Evolutionary conservation across 2,888 invertebrate species (phyloP).

Genomic region (Linyphia triangularis): DNA sequence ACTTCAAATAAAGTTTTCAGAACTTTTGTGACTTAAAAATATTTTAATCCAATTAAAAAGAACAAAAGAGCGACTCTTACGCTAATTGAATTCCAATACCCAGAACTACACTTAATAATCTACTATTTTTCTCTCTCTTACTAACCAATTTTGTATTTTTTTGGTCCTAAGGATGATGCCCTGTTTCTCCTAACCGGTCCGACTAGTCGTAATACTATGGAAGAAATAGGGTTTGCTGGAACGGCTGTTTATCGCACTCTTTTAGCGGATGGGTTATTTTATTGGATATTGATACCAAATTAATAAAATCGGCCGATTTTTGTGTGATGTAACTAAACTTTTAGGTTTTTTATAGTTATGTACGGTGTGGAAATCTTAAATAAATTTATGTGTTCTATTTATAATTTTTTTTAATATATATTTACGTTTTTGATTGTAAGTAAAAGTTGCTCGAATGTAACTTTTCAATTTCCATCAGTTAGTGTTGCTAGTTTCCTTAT

Average conservation of each 20-base stretch:
- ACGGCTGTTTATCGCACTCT: slow-evolving; percentile 46
- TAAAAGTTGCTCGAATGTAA: too few relatives aligned
- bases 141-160: background rate
- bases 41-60: too few relatives aligned
- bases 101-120: too few relatives aligned
- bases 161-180: slow-evolving; percentile 34
- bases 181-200: slow-evolving; percentile 57
- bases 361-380: too few relatives aligned
- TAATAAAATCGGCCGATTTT: too few relatives aligned
- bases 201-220: slow-evolving; percentile 25
- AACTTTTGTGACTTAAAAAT: too few relatives aligned
- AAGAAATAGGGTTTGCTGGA: background rate
- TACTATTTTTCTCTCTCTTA: background rate
- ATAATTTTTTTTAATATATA: slow-evolving; percentile 29
- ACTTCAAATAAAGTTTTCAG: too few relatives aligned
- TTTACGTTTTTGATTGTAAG: background rate
- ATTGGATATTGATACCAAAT: background rate
- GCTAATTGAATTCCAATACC: too few relatives aligned
- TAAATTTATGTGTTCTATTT: background rate
- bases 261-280: too few relatives aligned
- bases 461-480: too few relatives aligned
- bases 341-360: background rate
- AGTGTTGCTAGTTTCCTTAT: too few relatives aligned
- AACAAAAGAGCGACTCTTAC: too few relatives aligned
- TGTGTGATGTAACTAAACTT: background rate